Conservation (phyloP, 2,113 vertebrate species). For the Eurypyga helias region DNA sequence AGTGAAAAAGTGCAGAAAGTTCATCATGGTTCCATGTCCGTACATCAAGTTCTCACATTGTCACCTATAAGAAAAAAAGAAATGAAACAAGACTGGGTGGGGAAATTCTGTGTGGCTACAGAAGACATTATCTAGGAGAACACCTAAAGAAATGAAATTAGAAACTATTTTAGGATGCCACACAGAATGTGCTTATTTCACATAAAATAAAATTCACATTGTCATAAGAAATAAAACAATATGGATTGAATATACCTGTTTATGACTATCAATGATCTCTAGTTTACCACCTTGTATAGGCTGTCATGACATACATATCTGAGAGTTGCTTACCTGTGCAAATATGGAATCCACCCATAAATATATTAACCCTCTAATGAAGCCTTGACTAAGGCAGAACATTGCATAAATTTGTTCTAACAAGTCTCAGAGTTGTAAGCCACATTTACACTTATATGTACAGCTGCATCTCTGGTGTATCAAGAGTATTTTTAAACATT, state of each 20-base stretch:
- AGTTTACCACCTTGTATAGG: background rate
- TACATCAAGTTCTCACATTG: background rate
- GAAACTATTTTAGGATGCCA: background rate
- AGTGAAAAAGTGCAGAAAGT: background rate
- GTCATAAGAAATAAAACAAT: background rate
- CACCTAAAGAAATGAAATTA: background rate
- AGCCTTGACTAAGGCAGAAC: background rate
- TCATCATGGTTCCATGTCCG: background rate
- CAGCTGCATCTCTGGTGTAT: background rate
- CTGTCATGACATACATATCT: background rate
- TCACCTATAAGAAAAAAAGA: background rate
- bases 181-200: background rate
- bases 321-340: background rate
- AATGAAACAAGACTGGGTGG: background rate
- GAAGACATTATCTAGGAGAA: background rate
- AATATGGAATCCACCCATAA: background rate
- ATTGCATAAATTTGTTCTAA: background rate
- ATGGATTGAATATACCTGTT: background rate
- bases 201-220: background rate
- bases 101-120: background rate
- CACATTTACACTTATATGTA: background rate
- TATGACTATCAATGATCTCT: background rate
- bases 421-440: background rate
- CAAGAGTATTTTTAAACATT: background rate
- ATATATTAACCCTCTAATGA: background rate